phyloP scores from a whole-genome alignment of 2,113 vertebrate species.

The Dasypus novemcinctus region DNA sequence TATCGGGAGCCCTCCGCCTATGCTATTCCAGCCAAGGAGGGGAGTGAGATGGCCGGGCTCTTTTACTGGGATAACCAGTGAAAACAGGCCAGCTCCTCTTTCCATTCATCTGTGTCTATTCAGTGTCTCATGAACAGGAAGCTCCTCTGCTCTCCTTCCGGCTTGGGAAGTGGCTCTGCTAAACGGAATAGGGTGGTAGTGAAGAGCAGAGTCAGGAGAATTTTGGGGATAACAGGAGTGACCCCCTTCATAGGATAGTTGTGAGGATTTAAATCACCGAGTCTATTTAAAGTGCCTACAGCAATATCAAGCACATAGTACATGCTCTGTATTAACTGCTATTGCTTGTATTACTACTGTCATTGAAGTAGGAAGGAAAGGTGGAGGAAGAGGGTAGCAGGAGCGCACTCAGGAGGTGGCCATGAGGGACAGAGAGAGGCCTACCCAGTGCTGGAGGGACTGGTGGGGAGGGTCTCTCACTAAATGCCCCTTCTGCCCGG shows the following conservation, averaged over 20 bases:
- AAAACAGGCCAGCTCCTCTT: background rate
- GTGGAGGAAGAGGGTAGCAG: background rate
- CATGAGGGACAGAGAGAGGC: background rate
- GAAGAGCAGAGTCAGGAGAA: background rate
- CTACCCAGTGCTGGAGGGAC: background rate
- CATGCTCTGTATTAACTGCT: background rate
- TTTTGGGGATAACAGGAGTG: background rate
- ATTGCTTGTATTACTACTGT: background rate
- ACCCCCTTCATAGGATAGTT: background rate
- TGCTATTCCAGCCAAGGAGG: background rate
- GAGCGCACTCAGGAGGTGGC: background rate
- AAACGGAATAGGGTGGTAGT: background rate
- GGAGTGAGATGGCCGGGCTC: background rate
- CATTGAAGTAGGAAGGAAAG: too few species aligned
- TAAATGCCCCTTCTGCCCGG: background rate
- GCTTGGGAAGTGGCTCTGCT: background rate
- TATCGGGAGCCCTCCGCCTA: background rate
- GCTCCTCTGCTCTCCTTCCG: background rate
- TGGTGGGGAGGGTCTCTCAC: background rate
- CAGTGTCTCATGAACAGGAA: background rate
- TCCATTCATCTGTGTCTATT: background rate
- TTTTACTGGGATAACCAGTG: background rate
- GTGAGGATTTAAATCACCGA: background rate
- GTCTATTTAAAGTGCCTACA: background rate
- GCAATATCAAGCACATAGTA: background rate